Evolutionary conservation across 1,140 invertebrate species (phyloP), one percentile per base, ranked within the genome.

Genomic region (Zaprionus nigranus): DNA sequence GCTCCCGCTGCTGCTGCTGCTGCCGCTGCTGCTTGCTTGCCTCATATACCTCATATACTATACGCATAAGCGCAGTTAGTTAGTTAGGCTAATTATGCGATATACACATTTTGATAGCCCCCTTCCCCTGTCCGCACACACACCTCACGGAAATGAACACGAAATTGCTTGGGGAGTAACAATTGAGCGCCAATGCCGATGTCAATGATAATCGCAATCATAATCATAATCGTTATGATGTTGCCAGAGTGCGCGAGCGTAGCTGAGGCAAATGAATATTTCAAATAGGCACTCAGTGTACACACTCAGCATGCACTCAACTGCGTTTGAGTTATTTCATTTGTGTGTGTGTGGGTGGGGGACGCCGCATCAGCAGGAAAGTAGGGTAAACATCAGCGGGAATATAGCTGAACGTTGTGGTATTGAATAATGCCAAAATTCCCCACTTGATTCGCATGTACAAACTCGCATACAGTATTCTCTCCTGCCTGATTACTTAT

Each of bases 21-120:
- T 17, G n/a, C 15, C 40, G 6, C 40, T 4, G n/a, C 5, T 7
- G 17, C 58, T n/a, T 51, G 22, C 28, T 30, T 15, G 24, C 38
- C 38, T 22, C 53, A 51, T 64, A 66, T 46, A n/a, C 15, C 40
- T 17, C 46, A 77, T 81, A 77, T 81, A 38, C 11, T 30, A 51
- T 15, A 40, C 13, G 12, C 9, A 49, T 71, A 64, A 28, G 54
- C 65, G 59, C 43, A 63, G 75, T 57, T 78, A 68, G 69, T 90
- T 90, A 88, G 85, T 88, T 88, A 79, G 78, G 71, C 78, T 90
- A 90, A 88, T 88, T 88, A 85, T 85, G 75, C 85, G 79, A 90
- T 90, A 85, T 74, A 75, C 72, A 76, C 75, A 71, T 69, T 85
- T 79, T 79, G 85, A 88, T 88, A 81, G 80, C 53, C 38, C 53